Percentiles rank a stretch among this genome's conserved stretches.
phyloP scores from a whole-genome alignment of 1,140 invertebrate species.

The Oryctes rhinoceros region DNA sequence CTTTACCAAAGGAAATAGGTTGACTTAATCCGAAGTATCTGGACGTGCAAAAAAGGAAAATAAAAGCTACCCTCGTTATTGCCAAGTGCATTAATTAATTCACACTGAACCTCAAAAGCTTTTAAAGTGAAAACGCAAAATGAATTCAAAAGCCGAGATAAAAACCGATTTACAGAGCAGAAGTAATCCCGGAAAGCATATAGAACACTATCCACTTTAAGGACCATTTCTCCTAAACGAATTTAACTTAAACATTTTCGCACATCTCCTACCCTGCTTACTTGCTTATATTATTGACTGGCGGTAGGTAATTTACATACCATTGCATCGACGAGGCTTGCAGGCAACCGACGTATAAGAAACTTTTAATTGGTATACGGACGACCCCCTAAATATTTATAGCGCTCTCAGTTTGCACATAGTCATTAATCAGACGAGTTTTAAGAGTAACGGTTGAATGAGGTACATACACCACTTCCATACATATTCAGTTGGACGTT shows the following conservation, averaged over 20 bases:
- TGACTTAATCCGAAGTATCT: too few species aligned
- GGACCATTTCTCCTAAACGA: neutral
- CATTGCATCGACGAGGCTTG: neutral
- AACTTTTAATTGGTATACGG: neutral
- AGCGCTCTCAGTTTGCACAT: neutral
- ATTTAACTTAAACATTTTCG: neutral
- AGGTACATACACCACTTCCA: neutral
- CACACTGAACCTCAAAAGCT: neutral
- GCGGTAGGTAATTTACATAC: neutral
- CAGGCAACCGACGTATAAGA: neutral
- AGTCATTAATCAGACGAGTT: constrained; percentile 18
- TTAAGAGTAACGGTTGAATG: constrained; percentile 5
- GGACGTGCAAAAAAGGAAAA: too few species aligned
- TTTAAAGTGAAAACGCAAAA: neutral
- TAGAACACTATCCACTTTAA: neutral
- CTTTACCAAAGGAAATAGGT: too few species aligned
- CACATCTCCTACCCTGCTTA: neutral
- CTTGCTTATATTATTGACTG: constrained; percentile 3
- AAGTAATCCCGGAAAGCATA: neutral
- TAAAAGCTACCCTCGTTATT: too few species aligned
- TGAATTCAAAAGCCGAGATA: neutral
- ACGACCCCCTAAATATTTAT: constrained; percentile 18
- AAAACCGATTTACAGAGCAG: neutral
- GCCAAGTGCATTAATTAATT: neutral
- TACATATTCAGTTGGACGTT: constrained; percentile 3